phyloP scores from a whole-genome alignment of 2,113 vertebrate species.

The Phodopus roborovskii region DNA sequence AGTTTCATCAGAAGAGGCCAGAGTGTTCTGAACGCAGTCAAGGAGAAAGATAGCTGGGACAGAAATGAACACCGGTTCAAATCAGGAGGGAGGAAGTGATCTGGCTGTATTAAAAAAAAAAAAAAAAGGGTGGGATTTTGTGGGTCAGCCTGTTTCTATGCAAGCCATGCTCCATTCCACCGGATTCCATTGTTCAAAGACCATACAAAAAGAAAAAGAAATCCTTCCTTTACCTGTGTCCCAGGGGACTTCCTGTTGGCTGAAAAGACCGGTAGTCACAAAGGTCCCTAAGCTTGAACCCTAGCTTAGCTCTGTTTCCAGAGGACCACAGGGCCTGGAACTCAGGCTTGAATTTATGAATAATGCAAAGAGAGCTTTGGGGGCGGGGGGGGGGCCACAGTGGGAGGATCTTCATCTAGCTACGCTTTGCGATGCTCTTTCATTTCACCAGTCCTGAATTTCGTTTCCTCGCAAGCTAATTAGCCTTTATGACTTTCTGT shows the following conservation, averaged over 20 bases:
- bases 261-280: conserved; percentile 43
- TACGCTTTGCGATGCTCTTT: neutral
- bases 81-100: neutral
- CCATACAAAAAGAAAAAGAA: conserved; percentile 57
- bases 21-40: neutral
- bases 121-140: neutral
- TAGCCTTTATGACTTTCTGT: conserved; percentile 49
- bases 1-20: neutral
- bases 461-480: conserved; percentile 57
- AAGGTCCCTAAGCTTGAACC: conserved; percentile 10
- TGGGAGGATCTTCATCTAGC: neutral
- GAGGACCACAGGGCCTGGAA: neutral
- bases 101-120: neutral
- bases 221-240: conserved; percentile 47
- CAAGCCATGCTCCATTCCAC: neutral
- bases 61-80: neutral
- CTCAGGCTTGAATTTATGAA: conserved; percentile 23
- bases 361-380: conserved; percentile 16
- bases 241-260: conserved; percentile 37
- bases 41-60: neutral
- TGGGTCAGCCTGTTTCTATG: neutral
- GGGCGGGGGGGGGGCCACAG: neutral
- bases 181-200: conserved; percentile 37
- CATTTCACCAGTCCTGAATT: conserved; percentile 27
- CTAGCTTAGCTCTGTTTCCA: conserved; percentile 29